These are phyloP conservation scores for Notothenia rossii DNA, from an alignment of 2,113 vertebrate genomes.

Conservation along the genomic window DNA sequence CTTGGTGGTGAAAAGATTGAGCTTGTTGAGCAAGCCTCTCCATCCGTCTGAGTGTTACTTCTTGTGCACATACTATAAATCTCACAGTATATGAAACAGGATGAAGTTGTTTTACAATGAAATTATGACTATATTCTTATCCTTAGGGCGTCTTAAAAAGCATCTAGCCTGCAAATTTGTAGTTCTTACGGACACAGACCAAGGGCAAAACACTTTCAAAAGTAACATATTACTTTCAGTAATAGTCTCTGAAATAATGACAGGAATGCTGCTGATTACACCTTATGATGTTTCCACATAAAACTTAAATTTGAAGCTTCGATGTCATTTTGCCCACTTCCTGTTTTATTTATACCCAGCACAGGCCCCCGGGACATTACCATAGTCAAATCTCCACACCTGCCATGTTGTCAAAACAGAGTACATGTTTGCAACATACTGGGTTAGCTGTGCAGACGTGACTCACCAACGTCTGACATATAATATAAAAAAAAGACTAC, in stretches of 20 bases:
- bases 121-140: background rate
- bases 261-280: background rate
- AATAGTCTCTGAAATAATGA: background rate
- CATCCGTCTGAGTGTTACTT: background rate
- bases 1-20: background rate
- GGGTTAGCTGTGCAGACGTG: conserved; percentile 28
- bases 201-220: background rate
- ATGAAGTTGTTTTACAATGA: background rate
- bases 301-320: background rate
- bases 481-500: conserved; percentile 43
- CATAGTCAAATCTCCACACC: conserved; percentile 40
- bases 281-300: background rate
- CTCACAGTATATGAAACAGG: background rate
- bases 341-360: background rate
- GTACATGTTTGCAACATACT: conserved; percentile 20
- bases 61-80: conserved; percentile 2
- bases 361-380: conserved; percentile 18
- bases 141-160: no score
- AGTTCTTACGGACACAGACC: background rate
- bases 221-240: background rate
- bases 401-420: conserved; percentile 50
- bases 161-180: background rate
- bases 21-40: background rate
- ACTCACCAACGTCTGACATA: conserved; percentile 29
- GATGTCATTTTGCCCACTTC: conserved; percentile 4